Evolutionary conservation across 1,140 invertebrate genomes (phyloP).

Genomic region (Panagrolaimus sp.): DNA sequence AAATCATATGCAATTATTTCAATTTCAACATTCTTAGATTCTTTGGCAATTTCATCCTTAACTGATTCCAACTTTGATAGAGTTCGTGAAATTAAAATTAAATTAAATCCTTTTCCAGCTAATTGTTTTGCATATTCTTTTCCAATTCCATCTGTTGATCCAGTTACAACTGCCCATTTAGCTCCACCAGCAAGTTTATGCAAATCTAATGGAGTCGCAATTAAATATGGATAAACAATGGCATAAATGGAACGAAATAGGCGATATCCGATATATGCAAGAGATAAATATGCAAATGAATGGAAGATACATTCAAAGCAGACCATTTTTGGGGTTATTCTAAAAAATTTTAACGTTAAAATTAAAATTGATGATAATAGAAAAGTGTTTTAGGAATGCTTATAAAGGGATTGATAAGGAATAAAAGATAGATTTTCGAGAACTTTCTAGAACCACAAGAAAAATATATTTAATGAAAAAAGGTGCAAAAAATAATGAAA

Average conservation of each 20-base stretch:
- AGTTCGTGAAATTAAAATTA: slow-evolving; percentile 21
- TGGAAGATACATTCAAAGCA: not conserved
- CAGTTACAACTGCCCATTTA: slow-evolving; percentile 23
- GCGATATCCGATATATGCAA: slow-evolving; percentile 31
- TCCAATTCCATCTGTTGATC: slow-evolving; percentile 31
- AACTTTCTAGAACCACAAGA: too few species aligned
- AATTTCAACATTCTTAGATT: not conserved
- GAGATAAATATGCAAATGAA: slow-evolving; percentile 25
- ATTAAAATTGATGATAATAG: too few species aligned
- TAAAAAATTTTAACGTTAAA: too few species aligned
- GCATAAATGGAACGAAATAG: slow-evolving; percentile 27
- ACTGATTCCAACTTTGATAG: slow-evolving; percentile 15
- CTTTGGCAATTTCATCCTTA: slow-evolving; percentile 20
- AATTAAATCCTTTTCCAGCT: slow-evolving; percentile 21
- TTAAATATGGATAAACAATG: slow-evolving; percentile 46
- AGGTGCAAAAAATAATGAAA: too few species aligned
- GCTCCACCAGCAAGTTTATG: slow-evolving; percentile 41
- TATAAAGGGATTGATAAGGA: too few species aligned
- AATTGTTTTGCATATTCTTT: slow-evolving; percentile 27
- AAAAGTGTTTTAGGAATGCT: too few species aligned
- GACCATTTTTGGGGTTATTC: not conserved
- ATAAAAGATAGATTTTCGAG: too few species aligned
- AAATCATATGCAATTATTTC: slow-evolving; percentile 18
- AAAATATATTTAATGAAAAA: too few species aligned
- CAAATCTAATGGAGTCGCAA: slow-evolving; percentile 46